Evolutionary conservation across 2,113 vertebrate species (phyloP).

Genomic region (Psilopogon haemacephalus): DNA sequence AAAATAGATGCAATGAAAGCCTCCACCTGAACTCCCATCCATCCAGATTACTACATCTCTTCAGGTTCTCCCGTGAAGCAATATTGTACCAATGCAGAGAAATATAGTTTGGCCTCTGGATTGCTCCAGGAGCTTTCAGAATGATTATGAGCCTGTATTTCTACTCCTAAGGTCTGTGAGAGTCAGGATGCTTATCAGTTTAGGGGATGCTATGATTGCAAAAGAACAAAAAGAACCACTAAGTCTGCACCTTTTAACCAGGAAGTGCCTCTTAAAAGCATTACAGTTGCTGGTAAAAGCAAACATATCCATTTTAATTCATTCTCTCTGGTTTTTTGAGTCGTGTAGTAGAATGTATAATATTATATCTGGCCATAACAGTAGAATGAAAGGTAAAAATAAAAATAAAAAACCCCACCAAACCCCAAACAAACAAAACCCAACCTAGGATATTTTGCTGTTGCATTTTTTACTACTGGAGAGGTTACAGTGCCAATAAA

Average conservation of each 20-base stretch:
- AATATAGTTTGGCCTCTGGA: constrained; percentile 22
- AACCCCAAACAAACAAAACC: too few relatives aligned
- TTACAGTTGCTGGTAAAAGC: background rate
- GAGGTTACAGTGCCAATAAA: background rate
- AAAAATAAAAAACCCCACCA: background rate
- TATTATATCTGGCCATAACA: background rate
- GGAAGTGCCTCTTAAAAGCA: background rate
- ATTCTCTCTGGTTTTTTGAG: background rate
- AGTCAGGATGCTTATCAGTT: constrained; percentile 10
- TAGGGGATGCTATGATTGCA: background rate
- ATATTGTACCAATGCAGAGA: background rate
- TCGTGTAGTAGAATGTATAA: background rate
- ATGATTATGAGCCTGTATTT: constrained; percentile 19
- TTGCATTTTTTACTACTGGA: background rate
- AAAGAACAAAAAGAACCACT: background rate
- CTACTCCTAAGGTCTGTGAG: background rate
- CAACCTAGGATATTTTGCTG: background rate
- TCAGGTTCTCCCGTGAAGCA: background rate
- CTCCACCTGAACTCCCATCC: background rate
- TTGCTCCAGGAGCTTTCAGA: constrained; percentile 24
- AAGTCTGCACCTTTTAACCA: background rate
- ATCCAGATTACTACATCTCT: constrained; percentile 29
- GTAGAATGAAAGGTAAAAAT: background rate
- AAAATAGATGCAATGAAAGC: background rate
- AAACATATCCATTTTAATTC: constrained; percentile 17